Percentiles rank a stretch among this genome's conserved stretches.
Evolutionary conservation across 2,797 vertebrate genomes (phyloP).

Genomic region (Cercopithecus petaurista): DNA sequence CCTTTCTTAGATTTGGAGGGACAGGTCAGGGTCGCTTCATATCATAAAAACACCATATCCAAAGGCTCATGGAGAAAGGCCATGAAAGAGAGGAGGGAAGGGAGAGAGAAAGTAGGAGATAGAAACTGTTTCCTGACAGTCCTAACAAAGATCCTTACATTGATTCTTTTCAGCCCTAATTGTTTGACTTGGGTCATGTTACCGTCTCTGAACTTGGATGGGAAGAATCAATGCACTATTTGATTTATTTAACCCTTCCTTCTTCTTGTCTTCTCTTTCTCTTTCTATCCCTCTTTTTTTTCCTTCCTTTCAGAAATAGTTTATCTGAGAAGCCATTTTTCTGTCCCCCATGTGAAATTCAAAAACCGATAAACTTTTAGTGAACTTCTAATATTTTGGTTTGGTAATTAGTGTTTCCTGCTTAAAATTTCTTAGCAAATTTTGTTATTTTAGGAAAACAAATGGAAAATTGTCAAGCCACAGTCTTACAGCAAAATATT

Average conservation of each 20-base stretch:
- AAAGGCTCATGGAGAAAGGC: background rate
- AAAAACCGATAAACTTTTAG: background rate
- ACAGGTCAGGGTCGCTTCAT: background rate
- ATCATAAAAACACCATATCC: background rate
- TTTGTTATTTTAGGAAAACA: constrained; percentile 62
- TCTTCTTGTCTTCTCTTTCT: background rate
- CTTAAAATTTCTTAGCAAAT: constrained; percentile 68
- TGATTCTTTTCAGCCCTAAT: background rate
- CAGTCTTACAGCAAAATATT: constrained; percentile 67
- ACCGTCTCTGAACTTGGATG: background rate
- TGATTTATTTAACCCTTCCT: background rate
- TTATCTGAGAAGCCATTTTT: background rate
- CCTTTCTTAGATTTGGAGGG: background rate
- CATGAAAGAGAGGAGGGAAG: background rate
- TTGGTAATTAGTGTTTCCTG: constrained; percentile 58
- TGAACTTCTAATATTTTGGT: constrained; percentile 70
- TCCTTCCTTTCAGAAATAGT: background rate
- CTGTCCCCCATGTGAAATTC: fast-evolving
- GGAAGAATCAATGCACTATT: background rate
- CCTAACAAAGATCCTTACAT: background rate
- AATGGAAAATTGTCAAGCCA: constrained; percentile 60
- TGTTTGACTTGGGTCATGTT: background rate
- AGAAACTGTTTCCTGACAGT: background rate
- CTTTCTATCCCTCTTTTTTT: background rate
- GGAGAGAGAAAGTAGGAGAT: no score